Evolutionary conservation across 2,797 vertebrate species (phyloP).

Genomic region (Pseudopleuronectes americanus): DNA sequence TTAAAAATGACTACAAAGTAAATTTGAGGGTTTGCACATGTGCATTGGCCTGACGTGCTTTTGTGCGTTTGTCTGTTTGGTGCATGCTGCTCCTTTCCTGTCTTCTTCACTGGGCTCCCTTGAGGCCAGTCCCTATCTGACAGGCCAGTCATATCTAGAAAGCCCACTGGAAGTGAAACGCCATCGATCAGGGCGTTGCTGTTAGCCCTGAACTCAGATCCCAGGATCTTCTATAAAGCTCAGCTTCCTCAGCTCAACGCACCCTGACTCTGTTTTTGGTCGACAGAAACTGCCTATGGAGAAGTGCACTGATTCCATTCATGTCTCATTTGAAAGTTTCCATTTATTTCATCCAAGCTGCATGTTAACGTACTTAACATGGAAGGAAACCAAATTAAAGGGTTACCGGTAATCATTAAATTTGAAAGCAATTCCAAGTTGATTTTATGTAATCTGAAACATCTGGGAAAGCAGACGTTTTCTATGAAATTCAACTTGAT

Average conservation of each 20-base stretch:
- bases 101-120: conserved; percentile 49
- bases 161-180: conserved; percentile 52
- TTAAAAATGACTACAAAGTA: conserved; percentile 1
- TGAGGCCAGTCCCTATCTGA: conserved; percentile 45
- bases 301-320: not conserved
- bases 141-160: conserved; percentile 58
- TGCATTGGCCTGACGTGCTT: conserved; percentile 13
- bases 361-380: too few relatives aligned
- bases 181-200: conserved; percentile 48
- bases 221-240: conserved; percentile 31
- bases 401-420: too few relatives aligned
- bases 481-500: too few relatives aligned
- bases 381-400: too few relatives aligned
- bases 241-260: not conserved
- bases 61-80: conserved; percentile 7
- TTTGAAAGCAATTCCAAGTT: too few relatives aligned
- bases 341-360: too few relatives aligned
- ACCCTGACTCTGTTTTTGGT: conserved; percentile 11
- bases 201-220: conserved; percentile 43
- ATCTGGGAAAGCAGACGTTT: too few relatives aligned
- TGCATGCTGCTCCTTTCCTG: conserved; percentile 33
- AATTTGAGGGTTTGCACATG: conserved; percentile 1
- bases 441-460: too few relatives aligned
- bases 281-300: conserved; percentile 11
- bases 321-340: not conserved